Base-by-base conservation (phyloP, 2,888 invertebrate species). In the Macroteleia sp. region DNA sequence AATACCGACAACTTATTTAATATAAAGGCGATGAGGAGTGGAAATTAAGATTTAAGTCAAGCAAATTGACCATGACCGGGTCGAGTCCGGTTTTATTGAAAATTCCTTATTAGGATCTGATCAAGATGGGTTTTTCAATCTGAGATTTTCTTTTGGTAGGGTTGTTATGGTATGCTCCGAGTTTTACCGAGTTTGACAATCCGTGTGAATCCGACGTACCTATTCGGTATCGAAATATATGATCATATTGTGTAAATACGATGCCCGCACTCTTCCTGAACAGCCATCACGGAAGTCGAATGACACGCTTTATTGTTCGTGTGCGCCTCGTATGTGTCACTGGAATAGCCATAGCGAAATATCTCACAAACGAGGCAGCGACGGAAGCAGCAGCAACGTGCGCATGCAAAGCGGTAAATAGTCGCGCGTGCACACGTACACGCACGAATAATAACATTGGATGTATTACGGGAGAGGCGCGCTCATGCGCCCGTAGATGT, bases 331-430 rank as follows among this genome's bases (percentile, higher is more conserved):
- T 25, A 57, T 44, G 74, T 74, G 74, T 69, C 74, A 74, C 44
- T 25, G 64, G 57, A 73, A 59, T 46, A 12, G 56, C 71, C 67
- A 34, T 42, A 48, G 67, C 64, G 61, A 70, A 74, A 66, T 66
- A 50, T 54, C 64, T 62, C 57, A 52, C 67, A 73, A 62, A 73
- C 66, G 79, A 57, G 69, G 74, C 62, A 75, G 62, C 74, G 61
- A 70, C 77, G 59, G 74, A 74, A 73, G 75, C 74, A 39, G 32
- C 54, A 20, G 62, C 66, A 66, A 41, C 48, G 82, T 83, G 85
- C 86, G 69, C 83, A 85, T 85, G 87, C 83, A 87, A 88, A 87
- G 83, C 85, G 83, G 86, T 83, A 85, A 88, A 88, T 87, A 86
- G 85, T 86, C 83, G 82, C 81, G 82, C 81, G 77, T 81, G 83